Evolutionary conservation across 2,113 vertebrate species (phyloP), one percentile per base, ranked within the genome.

Genomic region (Pterocles orientalis): DNA sequence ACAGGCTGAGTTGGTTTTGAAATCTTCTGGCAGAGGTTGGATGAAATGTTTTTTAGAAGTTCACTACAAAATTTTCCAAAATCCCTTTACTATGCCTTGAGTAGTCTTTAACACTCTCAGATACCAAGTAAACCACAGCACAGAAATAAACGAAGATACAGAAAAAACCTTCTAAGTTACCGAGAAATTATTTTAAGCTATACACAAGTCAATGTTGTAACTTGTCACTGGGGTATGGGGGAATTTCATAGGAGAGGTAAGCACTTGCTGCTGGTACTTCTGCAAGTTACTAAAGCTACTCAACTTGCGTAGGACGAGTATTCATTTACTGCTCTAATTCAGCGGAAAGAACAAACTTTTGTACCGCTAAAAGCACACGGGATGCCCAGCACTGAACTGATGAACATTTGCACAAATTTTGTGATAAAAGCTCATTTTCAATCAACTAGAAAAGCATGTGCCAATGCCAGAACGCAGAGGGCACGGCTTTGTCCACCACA

Each of bases 11-110:
- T 93, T 10, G 4, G 56, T 88, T 96, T 95, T 81, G 93, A 96
- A 94, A 95, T 81, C 86, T 84, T 66, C 82, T 94, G 93, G 92
- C 94, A 95, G 65, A 84, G 45, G 26, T 0, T 96, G 82, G 88
- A 92, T 81, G 45, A 69, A 5, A 3, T 58, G 41, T 29, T 33
- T 7, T 26, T 78, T 8, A 75, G n/a, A 12, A 93, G 60, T 39
- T 94, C 54, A 62, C n/a, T 83, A 75, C 17, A 82, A 68, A 64
- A 54, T 65, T 68, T 95, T 95, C 81, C 53, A 60, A 84, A 86
- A 89, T 80, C 75, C 70, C 36, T 79, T 90, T 68, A 86, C 77
- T 93, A 71, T 3, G 3, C 61, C 19, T 65, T 21, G 6, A 93
- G 58, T 17, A 87, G 62, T 69, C 8, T 0, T 69, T 88, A 60